These are phyloP conservation scores for Bombyx huttoni DNA, from an alignment of 2,888 invertebrate species.

Conservation along the genomic window DNA sequence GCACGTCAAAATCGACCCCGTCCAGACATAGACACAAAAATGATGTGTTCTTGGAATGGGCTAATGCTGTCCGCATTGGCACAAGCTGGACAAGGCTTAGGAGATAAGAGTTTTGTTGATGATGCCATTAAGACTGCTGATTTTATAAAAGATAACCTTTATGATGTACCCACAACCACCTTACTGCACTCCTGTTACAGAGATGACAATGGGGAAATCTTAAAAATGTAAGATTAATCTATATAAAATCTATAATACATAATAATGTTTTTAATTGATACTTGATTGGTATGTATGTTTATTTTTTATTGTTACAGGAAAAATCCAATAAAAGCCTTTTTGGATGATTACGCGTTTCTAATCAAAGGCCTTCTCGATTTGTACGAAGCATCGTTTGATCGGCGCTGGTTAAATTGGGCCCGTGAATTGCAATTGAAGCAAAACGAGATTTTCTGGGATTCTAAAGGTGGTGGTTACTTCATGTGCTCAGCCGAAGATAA, in stretches of 20 bases:
- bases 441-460: constrained; percentile 88
- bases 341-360: constrained; percentile 92
- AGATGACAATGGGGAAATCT: constrained; percentile 57
- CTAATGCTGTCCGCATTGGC: constrained; percentile 88
- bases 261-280: background rate
- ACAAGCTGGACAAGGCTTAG: constrained; percentile 81
- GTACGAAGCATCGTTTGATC: constrained; percentile 85
- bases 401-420: constrained; percentile 84
- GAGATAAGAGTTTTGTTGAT: constrained; percentile 77
- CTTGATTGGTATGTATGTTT: too few relatives aligned
- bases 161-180: constrained; percentile 69
- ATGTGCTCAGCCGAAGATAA: constrained; percentile 77
- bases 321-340: constrained; percentile 83
- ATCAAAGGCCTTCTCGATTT: constrained; percentile 88
- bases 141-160: constrained; percentile 83
- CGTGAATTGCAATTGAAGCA: constrained; percentile 84
- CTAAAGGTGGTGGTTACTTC: constrained; percentile 81
- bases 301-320: constrained; percentile 52
- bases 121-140: constrained; percentile 81
- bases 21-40: constrained; percentile 94
- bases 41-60: constrained; percentile 95
- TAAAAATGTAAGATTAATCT: constrained; percentile 41
- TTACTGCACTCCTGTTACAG: constrained; percentile 88
- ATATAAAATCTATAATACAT: background rate
- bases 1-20: constrained; percentile 84